Evolutionary conservation across 2,797 vertebrate species (phyloP).

Genomic region (Tadarida brasiliensis): DNA sequence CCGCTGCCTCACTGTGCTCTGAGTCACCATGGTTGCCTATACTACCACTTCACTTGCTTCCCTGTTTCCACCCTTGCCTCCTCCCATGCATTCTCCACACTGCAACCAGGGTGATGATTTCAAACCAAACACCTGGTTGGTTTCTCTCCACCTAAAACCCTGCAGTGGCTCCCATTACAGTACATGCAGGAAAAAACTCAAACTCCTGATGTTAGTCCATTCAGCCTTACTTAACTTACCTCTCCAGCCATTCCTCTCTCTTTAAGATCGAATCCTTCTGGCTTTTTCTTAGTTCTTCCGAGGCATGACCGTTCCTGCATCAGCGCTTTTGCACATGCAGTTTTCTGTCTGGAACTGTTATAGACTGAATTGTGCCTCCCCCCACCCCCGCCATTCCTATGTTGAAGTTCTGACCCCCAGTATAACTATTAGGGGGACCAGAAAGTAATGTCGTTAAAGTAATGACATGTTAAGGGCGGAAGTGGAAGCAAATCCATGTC

Average conservation of each 20-base stretch:
- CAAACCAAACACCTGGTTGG: neutral
- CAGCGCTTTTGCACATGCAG: neutral
- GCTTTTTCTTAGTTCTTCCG: neutral
- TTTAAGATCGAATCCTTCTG: neutral
- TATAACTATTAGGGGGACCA: too few species aligned
- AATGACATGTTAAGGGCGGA: too few species aligned
- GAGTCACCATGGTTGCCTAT: neutral
- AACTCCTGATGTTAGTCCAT: neutral
- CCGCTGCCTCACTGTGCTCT: neutral
- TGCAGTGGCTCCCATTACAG: neutral
- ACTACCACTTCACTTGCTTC: neutral
- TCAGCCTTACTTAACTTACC: neutral
- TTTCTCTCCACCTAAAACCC: neutral
- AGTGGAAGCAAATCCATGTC: too few species aligned
- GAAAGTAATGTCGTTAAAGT: too few species aligned
- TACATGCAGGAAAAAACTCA: neutral
- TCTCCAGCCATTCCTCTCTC: neutral
- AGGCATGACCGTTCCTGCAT: neutral
- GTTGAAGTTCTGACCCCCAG: neutral
- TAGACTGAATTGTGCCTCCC: neutral
- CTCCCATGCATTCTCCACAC: neutral
- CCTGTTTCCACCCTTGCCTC: neutral
- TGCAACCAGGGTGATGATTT: neutral
- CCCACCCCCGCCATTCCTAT: neutral
- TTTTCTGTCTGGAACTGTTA: neutral